A percentile compares a stretch with the other conserved stretches of the same genome.
These are phyloP conservation scores for Pseudochaenichthys georgianus DNA, from an alignment of 2,797 vertebrate species.

Conservation along the genomic window DNA sequence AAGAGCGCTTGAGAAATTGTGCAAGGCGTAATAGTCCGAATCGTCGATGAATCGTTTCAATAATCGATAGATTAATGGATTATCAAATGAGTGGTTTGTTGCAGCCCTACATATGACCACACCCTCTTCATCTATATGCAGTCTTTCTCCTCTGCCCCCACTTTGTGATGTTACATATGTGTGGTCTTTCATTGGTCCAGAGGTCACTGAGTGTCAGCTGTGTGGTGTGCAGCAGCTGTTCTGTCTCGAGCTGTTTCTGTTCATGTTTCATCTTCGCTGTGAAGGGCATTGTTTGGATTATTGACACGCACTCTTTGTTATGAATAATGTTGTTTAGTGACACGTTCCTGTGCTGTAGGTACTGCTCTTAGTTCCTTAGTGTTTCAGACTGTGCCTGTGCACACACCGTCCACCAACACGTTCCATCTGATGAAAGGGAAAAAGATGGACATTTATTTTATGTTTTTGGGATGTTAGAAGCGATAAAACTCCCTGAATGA, in stretches of 20 bases:
- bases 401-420: no score
- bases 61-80: no score
- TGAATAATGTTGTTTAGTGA: not conserved
- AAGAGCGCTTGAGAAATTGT: no score
- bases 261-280: not conserved
- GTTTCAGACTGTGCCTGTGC: no score
- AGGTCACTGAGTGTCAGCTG: not conserved
- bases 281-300: not conserved
- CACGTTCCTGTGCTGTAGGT: not conserved
- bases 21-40: no score
- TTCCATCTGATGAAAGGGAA: no score
- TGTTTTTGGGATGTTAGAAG: no score
- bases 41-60: no score
- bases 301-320: not conserved
- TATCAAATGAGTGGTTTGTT: no score
- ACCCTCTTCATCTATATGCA: not conserved
- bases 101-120: not conserved
- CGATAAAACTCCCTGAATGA: no score
- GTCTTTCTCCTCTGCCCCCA: not conserved
- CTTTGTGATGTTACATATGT: not conserved
- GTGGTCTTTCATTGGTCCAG: not conserved
- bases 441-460: no score
- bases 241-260: not conserved
- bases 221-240: conserved; percentile 12
- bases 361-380: no score